A percentile compares a stretch with the other conserved stretches of the same genome.
Evolutionary conservation across 2,797 vertebrate genomes (phyloP).

Genomic region (Sebastes jordani): DNA sequence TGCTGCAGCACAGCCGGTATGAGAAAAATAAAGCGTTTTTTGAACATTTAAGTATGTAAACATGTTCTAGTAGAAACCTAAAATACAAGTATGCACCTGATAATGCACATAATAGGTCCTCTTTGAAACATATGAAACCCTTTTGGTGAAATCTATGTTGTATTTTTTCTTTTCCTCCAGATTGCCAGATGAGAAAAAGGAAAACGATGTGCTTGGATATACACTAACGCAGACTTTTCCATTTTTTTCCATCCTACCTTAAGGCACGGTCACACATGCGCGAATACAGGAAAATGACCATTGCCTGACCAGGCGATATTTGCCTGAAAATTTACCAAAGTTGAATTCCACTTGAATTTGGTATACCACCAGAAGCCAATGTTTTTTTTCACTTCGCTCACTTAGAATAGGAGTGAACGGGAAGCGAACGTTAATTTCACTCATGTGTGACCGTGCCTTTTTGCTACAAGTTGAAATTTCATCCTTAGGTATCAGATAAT

Average conservation of each 20-base stretch:
- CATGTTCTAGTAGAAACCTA: too few species aligned
- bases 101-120: too few species aligned
- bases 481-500: neutral
- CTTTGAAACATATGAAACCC: neutral
- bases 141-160: neutral
- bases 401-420: accelerated
- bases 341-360: neutral
- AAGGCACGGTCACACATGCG: neutral
- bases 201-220: neutral
- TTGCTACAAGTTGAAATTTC: neutral
- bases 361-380: too few species aligned
- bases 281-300: too few species aligned
- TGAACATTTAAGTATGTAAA: too few species aligned
- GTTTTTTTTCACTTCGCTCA: too few species aligned
- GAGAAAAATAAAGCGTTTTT: too few species aligned
- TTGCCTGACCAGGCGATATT: too few species aligned
- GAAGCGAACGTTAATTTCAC: too few species aligned
- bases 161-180: neutral
- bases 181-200: neutral
- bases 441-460: neutral
- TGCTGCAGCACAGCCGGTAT: too few species aligned
- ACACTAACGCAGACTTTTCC: neutral
- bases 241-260: neutral
- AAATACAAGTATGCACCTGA: too few species aligned
- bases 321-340: neutral